Conservation (phyloP, 2,113 vertebrate genomes). For the Otis tarda region DNA sequence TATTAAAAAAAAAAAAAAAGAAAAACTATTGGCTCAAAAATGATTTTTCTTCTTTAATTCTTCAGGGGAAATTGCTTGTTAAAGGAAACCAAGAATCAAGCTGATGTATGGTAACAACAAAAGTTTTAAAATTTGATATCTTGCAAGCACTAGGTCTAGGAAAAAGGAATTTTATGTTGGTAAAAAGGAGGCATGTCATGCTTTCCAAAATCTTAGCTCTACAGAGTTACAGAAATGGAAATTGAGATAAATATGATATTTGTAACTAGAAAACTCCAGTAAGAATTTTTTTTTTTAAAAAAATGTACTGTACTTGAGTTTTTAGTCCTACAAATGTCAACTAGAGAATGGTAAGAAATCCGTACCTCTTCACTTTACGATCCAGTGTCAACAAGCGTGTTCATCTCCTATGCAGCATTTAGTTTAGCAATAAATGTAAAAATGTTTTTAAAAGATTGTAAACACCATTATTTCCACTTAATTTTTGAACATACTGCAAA, state of each 20-base stretch:
- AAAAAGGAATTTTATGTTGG: neutral
- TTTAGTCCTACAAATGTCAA: neutral
- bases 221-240: neutral
- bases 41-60: neutral
- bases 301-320: neutral
- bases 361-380: rapidly evolving
- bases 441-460: neutral
- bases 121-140: neutral
- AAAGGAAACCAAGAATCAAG: neutral
- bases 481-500: neutral
- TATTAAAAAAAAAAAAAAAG: neutral
- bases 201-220: neutral
- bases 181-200: neutral
- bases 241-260: neutral
- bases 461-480: neutral
- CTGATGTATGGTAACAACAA: neutral
- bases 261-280: neutral
- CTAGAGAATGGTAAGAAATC: neutral
- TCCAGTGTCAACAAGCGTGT: neutral
- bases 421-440: neutral
- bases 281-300: neutral
- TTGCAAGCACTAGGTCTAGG: neutral
- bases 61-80: conserved; percentile 2
- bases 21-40: neutral
- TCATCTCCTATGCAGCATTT: neutral